phyloP scores from a whole-genome alignment of 64 coral and sea anemone species.

The Montipora capricornis region DNA sequence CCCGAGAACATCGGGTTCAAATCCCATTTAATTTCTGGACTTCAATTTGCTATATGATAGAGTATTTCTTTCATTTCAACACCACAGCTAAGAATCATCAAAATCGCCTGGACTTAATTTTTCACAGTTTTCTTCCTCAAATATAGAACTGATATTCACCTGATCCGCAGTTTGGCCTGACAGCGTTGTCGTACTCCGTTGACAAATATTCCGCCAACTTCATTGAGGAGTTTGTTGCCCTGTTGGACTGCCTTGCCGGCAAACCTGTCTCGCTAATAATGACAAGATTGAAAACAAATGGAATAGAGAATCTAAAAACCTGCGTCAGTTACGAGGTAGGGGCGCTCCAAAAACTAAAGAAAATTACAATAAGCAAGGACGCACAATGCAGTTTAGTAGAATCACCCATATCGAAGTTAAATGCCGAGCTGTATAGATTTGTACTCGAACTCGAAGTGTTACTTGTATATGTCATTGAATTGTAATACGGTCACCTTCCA shows the following conservation, averaged over 20 bases:
- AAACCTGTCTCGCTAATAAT: not conserved
- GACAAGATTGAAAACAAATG: not conserved
- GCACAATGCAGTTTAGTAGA: no score
- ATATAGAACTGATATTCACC: not conserved
- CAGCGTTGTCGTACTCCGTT: constrained; percentile 24
- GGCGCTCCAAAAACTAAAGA: no score
- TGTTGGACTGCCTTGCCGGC: not conserved
- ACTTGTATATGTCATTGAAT: no score
- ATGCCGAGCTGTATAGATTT: no score
- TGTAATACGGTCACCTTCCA: no score
- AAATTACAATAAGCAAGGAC: no score
- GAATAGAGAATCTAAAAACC: not conserved
- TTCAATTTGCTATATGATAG: no score
- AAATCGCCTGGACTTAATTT: not conserved
- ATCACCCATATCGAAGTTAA: no score
- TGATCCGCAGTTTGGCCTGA: constrained; percentile 13
- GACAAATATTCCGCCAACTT: constrained; percentile 23
- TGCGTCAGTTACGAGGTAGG: not conserved
- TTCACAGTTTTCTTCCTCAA: not conserved
- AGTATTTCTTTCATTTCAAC: no score
- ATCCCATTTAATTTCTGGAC: no score
- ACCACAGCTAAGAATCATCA: not conserved
- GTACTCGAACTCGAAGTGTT: no score
- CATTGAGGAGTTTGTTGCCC: not conserved
- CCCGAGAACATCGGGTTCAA: no score